Conservation (phyloP, 2,888 invertebrate genomes). For the Coleophora deauratella region DNA sequence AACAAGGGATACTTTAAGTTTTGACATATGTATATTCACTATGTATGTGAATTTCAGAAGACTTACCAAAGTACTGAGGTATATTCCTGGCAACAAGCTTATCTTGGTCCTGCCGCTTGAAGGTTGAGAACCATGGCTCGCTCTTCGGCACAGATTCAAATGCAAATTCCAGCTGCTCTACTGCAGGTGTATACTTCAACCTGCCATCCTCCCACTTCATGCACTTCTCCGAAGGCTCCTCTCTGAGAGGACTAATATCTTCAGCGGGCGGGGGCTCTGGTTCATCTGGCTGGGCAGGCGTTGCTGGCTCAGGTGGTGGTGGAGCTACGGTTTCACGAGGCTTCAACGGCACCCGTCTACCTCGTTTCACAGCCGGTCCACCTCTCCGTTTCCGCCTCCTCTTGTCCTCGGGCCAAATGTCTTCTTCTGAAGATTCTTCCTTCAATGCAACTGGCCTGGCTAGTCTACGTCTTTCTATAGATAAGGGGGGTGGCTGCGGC, state of each 20-base stretch:
- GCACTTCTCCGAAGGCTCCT: constrained; percentile 46
- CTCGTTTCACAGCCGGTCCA: constrained; percentile 30
- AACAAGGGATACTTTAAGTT: too few species aligned
- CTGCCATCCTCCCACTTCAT: constrained; percentile 66
- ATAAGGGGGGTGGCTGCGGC: constrained; percentile 42
- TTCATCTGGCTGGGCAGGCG: constrained; percentile 10
- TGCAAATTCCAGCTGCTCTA: constrained; percentile 79
- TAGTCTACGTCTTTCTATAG: constrained; percentile 42
- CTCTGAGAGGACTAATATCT: constrained; percentile 36
- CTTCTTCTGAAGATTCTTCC: constrained; percentile 65
- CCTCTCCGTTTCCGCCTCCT: constrained; percentile 39
- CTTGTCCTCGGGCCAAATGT: constrained; percentile 53
- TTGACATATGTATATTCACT: too few species aligned
- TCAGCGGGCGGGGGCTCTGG: constrained; percentile 17
- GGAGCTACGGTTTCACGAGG: constrained; percentile 21
- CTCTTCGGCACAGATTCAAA: constrained; percentile 83
- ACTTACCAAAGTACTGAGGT: constrained; percentile 71
- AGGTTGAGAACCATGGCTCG: constrained; percentile 87
- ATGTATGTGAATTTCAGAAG: too few species aligned
- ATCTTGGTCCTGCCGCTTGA: constrained; percentile 82
- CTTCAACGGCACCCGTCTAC: constrained; percentile 22
- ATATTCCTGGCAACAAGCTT: constrained; percentile 77
- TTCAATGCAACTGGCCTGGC: constrained; percentile 58
- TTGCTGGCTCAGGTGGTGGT: constrained; percentile 12
- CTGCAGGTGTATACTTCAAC: constrained; percentile 61